Percentiles rank a stretch among this genome's conserved stretches.
Conservation (phyloP, 1,140 invertebrate species). For the Halyomorpha halys region DNA sequence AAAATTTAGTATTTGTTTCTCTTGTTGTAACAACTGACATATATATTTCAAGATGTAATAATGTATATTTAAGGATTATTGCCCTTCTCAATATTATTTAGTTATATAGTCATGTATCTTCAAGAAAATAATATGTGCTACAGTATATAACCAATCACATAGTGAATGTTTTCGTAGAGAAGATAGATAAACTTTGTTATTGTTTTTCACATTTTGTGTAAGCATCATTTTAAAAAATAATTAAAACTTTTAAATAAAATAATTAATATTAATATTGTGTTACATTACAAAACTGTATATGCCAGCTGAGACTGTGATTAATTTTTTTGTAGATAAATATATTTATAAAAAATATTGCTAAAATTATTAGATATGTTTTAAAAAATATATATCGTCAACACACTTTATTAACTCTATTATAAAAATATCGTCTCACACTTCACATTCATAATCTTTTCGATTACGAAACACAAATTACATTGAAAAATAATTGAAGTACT, state of each 20-base stretch:
- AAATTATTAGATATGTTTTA: neutral
- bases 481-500: too few species aligned
- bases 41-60: neutral
- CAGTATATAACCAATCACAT: neutral
- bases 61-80: neutral
- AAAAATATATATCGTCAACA: too few species aligned
- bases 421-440: too few species aligned
- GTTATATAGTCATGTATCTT: slow-evolving; percentile 11
- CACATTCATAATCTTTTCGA: too few species aligned
- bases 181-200: neutral
- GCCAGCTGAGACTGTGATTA: slow-evolving; percentile 12
- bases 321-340: slow-evolving; percentile 7
- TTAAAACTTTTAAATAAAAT: neutral
- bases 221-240: neutral
- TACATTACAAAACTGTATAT: neutral
- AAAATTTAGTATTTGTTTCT: neutral
- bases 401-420: too few species aligned
- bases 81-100: neutral
- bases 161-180: slow-evolving; percentile 11
- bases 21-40: neutral
- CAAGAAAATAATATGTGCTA: slow-evolving; percentile 1
- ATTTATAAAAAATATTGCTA: slow-evolving; percentile 1
- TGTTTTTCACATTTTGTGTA: slow-evolving; percentile 8
- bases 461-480: too few species aligned
- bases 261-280: neutral